A percentile compares a stretch with the other conserved stretches of the same genome.
Evolutionary conservation across 1,140 invertebrate species (phyloP).

Genomic region (Lordiphosa mommai): DNA sequence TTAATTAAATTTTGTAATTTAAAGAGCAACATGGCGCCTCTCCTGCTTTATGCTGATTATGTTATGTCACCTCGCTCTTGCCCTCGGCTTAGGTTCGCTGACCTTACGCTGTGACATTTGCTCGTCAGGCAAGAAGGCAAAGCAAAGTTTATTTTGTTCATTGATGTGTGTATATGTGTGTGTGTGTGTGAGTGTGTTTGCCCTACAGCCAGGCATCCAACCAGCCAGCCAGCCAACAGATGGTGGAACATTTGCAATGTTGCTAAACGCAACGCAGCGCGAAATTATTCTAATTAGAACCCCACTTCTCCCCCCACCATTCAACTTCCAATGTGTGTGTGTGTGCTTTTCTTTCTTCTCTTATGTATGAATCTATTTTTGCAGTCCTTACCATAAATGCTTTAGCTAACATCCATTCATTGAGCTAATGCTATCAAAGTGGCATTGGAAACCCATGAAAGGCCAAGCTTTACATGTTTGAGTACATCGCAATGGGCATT

Average conservation of each 20-base stretch:
- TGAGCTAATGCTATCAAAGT: too few species aligned
- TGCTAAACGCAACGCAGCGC: conserved; percentile 61
- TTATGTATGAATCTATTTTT: too few species aligned
- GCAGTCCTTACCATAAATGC: too few species aligned
- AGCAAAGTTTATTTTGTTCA: conserved; percentile 28
- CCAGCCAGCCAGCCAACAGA: conserved; percentile 33
- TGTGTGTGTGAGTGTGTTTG: conserved; percentile 21
- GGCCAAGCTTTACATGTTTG: too few species aligned
- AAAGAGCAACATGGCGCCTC: conserved; percentile 17
- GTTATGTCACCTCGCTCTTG: conserved; percentile 3
- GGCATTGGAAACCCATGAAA: too few species aligned
- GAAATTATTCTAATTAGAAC: conserved; percentile 72
- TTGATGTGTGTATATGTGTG: conserved; percentile 12
- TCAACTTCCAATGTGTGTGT: conserved; percentile 14
- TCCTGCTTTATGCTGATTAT: background rate
- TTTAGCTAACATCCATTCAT: too few species aligned
- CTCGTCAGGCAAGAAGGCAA: conserved; percentile 36
- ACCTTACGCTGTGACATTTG: conserved; percentile 62
- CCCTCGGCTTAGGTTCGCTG: conserved; percentile 39
- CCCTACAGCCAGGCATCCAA: conserved; percentile 46
- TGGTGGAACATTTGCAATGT: conserved; percentile 48
- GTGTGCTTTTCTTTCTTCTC: too few species aligned
- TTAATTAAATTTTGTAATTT: conserved; percentile 71
- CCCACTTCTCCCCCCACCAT: conserved; percentile 12
- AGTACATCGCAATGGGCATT: too few species aligned